phyloP scores from a whole-genome alignment of 92 coral and sea anemone species.

The Ricordea florida region DNA sequence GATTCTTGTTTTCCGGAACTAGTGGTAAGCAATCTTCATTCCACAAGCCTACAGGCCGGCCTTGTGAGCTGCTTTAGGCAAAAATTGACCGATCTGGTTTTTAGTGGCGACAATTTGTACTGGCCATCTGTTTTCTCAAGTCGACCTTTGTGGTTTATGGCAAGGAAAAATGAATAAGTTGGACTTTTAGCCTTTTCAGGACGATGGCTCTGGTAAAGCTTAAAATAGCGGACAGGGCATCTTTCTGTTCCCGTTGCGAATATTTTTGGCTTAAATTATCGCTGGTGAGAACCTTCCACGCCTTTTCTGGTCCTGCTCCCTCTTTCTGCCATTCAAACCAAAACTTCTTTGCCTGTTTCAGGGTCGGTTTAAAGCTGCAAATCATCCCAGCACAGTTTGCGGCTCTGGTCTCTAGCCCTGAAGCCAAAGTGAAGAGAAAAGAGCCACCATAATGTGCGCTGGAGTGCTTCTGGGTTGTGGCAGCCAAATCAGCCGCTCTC shows the following conservation, averaged over 20 bases:
- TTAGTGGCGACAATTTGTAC: too few species aligned
- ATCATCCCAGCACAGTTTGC: constrained; percentile 38
- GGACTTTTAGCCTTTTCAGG: too few species aligned
- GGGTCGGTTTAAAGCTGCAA: constrained; percentile 9
- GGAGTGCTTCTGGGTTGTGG: constrained; percentile 3
- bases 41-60: too few species aligned
- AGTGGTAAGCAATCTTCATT: not conserved
- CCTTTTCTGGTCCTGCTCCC: constrained; percentile 33
- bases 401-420: constrained; percentile 22
- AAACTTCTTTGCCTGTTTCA: constrained; percentile 19
- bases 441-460: constrained; percentile 36
- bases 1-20: not conserved
- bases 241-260: constrained; percentile 6
- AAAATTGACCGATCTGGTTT: too few species aligned
- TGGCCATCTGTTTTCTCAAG: too few species aligned
- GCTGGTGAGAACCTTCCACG: constrained; percentile 3
- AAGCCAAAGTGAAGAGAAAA: constrained; percentile 37
- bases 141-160: too few species aligned
- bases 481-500: constrained; percentile 3
- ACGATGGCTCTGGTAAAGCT: too few species aligned
- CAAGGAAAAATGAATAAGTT: too few species aligned
- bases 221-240: too few species aligned
- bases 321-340: constrained; percentile 17
- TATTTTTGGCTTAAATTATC: not conserved
- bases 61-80: too few species aligned